phyloP scores from a whole-genome alignment of 2,888 invertebrate genomes.

The Endotricha flammealis region DNA sequence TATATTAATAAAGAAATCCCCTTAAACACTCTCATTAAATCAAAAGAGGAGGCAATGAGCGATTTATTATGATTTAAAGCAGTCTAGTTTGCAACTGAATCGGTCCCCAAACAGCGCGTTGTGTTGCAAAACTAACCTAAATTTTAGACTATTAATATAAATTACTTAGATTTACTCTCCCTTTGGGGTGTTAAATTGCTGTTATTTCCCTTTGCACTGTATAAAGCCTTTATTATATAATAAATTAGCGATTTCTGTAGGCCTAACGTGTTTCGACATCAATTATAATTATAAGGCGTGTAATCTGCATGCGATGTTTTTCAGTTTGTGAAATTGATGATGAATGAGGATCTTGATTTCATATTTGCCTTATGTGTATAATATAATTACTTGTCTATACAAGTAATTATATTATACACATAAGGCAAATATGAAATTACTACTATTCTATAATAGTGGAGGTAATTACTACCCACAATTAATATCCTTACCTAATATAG shows the following conservation, averaged over 20 bases:
- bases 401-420: no score
- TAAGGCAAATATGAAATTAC: no score
- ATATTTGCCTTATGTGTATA: no score
- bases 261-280: conserved; percentile 42
- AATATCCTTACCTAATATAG: no score
- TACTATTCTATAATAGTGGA: no score
- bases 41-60: conserved; percentile 28
- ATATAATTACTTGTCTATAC: no score
- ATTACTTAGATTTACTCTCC: conserved; percentile 71
- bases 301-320: no score
- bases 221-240: conserved; percentile 50
- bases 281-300: conserved; percentile 59
- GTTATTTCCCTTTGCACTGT: conserved; percentile 50
- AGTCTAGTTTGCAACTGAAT: conserved; percentile 49
- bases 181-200: conserved; percentile 58
- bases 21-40: conserved; percentile 19
- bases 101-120: conserved; percentile 58
- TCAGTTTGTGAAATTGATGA: no score
- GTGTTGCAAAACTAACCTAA: conserved; percentile 61
- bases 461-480: no score
- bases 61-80: conserved; percentile 27
- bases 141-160: conserved; percentile 69
- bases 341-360: no score
- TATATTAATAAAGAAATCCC: no score
- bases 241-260: conserved; percentile 38